phyloP scores from a whole-genome alignment of 2,113 vertebrate genomes.

The Catharus bicknelli region DNA sequence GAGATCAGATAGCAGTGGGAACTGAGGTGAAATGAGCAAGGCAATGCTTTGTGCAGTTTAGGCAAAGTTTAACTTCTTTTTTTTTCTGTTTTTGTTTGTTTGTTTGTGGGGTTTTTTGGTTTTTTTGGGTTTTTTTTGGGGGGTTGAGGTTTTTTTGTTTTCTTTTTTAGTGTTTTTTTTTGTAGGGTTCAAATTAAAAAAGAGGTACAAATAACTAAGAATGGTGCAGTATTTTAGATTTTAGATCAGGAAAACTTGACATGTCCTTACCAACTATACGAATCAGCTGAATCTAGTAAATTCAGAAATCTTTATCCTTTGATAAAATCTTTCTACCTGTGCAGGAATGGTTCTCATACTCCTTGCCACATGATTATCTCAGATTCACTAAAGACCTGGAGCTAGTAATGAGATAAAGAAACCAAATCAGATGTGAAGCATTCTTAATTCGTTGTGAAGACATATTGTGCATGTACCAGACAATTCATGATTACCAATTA shows the following conservation, averaged over 20 bases:
- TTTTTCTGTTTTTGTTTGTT: background rate
- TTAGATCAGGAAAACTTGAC: background rate
- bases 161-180: background rate
- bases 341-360: background rate
- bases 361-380: background rate
- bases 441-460: slow-evolving; percentile 16
- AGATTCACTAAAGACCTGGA: background rate
- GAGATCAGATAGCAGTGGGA: background rate
- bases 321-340: background rate
- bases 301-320: background rate
- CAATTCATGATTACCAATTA: slow-evolving; percentile 15
- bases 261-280: background rate
- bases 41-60: background rate
- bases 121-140: too few relatives aligned
- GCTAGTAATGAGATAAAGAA: background rate
- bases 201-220: background rate
- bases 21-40: background rate
- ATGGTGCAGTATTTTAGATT: background rate
- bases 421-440: background rate
- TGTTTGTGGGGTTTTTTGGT: accelerated
- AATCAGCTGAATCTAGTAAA: background rate
- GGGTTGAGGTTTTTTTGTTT: too few relatives aligned
- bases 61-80: background rate
- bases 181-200: background rate
- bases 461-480: background rate